phyloP scores from a whole-genome alignment of 2,113 vertebrate genomes.

The Pseudorasbora parva region DNA sequence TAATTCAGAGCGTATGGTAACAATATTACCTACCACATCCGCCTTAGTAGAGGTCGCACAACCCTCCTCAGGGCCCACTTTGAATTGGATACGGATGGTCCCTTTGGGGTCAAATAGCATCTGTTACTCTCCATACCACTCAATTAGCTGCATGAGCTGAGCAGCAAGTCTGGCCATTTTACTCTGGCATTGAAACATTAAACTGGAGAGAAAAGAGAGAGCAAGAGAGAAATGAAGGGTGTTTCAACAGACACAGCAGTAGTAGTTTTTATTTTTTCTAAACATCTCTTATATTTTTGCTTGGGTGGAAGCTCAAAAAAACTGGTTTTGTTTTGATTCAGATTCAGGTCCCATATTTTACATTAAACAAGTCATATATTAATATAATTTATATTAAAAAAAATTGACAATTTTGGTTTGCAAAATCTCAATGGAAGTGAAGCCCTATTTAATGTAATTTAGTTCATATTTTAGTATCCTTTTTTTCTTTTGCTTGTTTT shows the following conservation, averaged over 20 bases:
- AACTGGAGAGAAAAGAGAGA: conserved; percentile 7
- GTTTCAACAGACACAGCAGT: not conserved
- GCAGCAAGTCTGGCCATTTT: conserved; percentile 44
- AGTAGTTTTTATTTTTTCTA: too few species aligned
- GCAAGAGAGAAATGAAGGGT: conserved; percentile 27
- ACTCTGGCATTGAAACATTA: conserved; percentile 33
- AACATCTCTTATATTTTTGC: too few species aligned
- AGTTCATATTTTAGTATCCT: not conserved
- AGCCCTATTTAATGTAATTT: not conserved
- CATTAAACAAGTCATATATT: not conserved
- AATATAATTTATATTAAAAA: not conserved
- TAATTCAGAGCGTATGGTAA: conserved; percentile 5
- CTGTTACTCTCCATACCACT: conserved; percentile 19
- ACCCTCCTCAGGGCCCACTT: conserved; percentile 6
- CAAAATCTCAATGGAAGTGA: not conserved
- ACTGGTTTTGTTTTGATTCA: not conserved
- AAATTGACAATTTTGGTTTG: not conserved
- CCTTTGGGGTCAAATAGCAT: conserved; percentile 1
- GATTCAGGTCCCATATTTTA: not conserved
- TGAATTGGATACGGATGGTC: conserved; percentile 7
- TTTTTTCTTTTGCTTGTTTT: not conserved
- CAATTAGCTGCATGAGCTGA: conserved; percentile 26
- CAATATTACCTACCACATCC: not conserved
- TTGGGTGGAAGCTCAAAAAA: not conserved
- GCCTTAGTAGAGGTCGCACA: not conserved